These are phyloP conservation scores for Apogon talboti DNA, from an alignment of 2,797 vertebrate species.

Conservation along the genomic window DNA sequence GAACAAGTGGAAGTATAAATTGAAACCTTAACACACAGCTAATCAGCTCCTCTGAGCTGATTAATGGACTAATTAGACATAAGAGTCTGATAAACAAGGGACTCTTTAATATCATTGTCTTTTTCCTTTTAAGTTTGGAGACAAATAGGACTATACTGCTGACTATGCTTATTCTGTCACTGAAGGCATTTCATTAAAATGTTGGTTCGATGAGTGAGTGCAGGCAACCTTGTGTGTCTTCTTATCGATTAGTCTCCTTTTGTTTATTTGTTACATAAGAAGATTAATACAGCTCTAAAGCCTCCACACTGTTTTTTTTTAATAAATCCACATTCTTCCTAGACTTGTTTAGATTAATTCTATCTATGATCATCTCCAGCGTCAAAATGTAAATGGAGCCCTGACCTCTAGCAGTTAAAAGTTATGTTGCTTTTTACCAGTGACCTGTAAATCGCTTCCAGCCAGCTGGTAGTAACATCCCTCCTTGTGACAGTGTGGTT, in stretches of 20 bases:
- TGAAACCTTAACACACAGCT: background rate
- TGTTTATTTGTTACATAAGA: background rate
- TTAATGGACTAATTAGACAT: constrained; percentile 5
- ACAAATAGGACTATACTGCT: no score
- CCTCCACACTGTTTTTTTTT: background rate
- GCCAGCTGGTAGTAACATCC: background rate
- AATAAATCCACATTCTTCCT: background rate
- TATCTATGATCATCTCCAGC: background rate
- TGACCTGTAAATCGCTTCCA: background rate
- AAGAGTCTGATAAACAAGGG: background rate
- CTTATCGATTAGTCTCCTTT: background rate
- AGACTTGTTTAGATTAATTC: background rate
- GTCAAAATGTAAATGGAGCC: background rate
- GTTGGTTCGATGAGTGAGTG: no score
- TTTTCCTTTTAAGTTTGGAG: no score
- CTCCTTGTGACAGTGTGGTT: background rate
- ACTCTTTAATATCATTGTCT: background rate
- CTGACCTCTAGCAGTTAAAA: constrained; percentile 6
- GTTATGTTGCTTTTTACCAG: background rate
- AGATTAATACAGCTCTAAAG: background rate
- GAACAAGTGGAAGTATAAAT: constrained; percentile 11
- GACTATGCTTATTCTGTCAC: no score
- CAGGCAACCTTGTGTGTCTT: no score
- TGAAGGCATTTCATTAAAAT: no score
- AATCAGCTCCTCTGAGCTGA: constrained; percentile 2